A percentile compares a stretch with the other conserved stretches of the same genome.
phyloP scores from a whole-genome alignment of 1,140 invertebrate genomes.

The Cyphomyrmex costatus region DNA sequence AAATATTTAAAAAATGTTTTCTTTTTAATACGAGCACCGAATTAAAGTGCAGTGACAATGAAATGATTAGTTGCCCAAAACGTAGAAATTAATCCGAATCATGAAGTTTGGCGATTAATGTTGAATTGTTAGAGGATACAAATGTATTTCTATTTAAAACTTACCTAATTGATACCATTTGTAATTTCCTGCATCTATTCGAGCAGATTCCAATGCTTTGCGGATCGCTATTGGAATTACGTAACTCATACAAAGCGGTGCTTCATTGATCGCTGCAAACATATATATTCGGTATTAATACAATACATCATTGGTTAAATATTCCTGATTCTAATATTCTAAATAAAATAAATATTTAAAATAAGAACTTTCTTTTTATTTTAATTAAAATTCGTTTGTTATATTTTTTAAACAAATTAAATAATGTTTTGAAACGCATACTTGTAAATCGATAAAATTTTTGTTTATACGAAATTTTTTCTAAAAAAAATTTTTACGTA shows the following conservation, averaged over 20 bases:
- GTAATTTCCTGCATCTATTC: conserved; percentile 87
- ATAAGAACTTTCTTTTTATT: background rate
- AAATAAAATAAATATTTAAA: too few relatives aligned
- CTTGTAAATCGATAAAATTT: background rate
- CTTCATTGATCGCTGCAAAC: conserved; percentile 91
- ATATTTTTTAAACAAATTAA: background rate
- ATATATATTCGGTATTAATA: conserved; percentile 14
- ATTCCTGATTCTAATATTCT: background rate
- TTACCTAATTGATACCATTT: conserved; percentile 82
- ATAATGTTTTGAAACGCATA: background rate
- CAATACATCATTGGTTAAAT: background rate
- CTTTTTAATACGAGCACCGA: too few relatives aligned
- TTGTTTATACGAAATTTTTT: background rate
- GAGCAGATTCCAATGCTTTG: conserved; percentile 90
- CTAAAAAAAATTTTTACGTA: background rate
- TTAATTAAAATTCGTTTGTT: conserved; percentile 11
- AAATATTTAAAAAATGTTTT: too few relatives aligned
- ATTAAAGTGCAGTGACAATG: background rate
- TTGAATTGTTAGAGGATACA: background rate
- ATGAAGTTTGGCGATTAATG: background rate
- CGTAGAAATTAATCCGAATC: background rate
- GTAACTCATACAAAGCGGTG: conserved; percentile 91
- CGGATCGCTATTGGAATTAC: conserved; percentile 91
- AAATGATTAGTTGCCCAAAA: background rate
- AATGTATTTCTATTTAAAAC: conserved; percentile 47